phyloP scores from a whole-genome alignment of 2,113 vertebrate genomes.

The Chinchilla lanigera region DNA sequence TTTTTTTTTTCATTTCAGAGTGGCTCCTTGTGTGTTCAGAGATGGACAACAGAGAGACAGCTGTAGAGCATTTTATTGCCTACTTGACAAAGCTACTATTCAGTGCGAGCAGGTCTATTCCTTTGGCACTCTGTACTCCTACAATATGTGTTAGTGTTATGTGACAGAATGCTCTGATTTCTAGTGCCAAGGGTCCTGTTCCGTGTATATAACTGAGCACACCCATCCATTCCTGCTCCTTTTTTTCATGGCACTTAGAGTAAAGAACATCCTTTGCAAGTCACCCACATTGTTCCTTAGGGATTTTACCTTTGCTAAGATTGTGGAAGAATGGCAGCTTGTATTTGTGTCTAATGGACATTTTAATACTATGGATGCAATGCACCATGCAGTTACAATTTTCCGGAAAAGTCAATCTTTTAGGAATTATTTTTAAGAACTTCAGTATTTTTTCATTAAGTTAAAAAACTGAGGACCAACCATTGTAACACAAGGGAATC shows the following conservation, averaged over 20 bases:
- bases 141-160: neutral
- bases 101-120: constrained; percentile 66
- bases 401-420: neutral
- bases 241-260: constrained; percentile 53
- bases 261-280: neutral
- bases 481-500: neutral
- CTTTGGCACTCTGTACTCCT: constrained; percentile 43
- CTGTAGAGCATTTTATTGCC: constrained; percentile 37
- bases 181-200: fast-evolving
- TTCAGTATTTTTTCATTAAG: neutral
- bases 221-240: too few relatives aligned
- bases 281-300: constrained; percentile 52
- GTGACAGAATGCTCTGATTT: neutral
- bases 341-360: neutral
- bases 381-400: neutral
- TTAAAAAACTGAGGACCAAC: neutral
- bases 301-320: constrained; percentile 68
- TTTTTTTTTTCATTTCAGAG: constrained; percentile 32
- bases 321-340: neutral
- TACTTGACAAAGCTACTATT: constrained; percentile 60
- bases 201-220: too few relatives aligned
- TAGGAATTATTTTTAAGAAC: neutral
- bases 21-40: constrained; percentile 43
- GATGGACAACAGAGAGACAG: constrained; percentile 24
- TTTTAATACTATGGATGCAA: neutral